phyloP scores from a whole-genome alignment of 2,113 vertebrate genomes.

The Ailuropoda melanoleuca region DNA sequence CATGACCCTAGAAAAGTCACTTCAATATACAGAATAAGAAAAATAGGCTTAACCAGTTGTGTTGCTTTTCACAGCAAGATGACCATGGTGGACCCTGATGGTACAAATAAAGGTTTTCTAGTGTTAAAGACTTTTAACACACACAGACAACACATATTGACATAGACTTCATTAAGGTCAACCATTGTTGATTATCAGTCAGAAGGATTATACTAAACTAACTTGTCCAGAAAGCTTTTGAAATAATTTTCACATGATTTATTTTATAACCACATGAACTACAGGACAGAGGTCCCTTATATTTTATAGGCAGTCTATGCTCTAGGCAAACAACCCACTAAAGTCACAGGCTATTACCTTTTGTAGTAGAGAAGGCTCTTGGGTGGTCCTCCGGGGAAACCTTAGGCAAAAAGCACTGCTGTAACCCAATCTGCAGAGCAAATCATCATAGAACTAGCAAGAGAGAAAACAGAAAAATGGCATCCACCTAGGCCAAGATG shows the following conservation, averaged over 20 bases:
- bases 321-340: conserved; percentile 43
- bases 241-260: conserved; percentile 51
- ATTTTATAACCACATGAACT: conserved; percentile 34
- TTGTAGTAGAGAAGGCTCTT: conserved; percentile 37
- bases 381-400: conserved; percentile 65
- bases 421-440: conserved; percentile 59
- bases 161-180: not conserved
- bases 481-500: not conserved
- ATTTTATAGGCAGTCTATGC: conserved; percentile 43
- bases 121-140: not conserved
- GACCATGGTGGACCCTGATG: not conserved
- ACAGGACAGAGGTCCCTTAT: not conserved
- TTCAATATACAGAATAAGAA: not conserved
- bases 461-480: conserved; percentile 7
- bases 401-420: conserved; percentile 24
- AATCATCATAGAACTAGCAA: not conserved
- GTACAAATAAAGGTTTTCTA: not conserved
- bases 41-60: not conserved
- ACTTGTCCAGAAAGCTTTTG: conserved; percentile 26
- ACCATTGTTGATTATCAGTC: not conserved
- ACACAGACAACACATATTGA: not conserved
- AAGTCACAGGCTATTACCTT: conserved; percentile 28
- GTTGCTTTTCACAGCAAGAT: not conserved
- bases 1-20: not conserved
- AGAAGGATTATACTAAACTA: not conserved